Percentiles rank a stretch among this genome's conserved stretches.
phyloP scores from a whole-genome alignment of 1,140 invertebrate species.

The Formica exsecta region DNA sequence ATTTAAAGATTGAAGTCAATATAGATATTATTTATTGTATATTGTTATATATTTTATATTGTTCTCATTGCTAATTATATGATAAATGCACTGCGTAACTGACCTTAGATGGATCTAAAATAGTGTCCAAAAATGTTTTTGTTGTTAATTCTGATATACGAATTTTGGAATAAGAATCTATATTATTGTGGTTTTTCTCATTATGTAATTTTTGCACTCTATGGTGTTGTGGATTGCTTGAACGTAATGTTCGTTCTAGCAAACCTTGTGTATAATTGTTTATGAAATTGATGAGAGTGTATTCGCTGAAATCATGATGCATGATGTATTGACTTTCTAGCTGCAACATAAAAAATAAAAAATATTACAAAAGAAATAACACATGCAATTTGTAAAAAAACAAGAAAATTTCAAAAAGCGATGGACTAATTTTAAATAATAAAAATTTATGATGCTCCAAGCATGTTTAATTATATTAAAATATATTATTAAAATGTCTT shows the following conservation, averaged over 20 bases:
- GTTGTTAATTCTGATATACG: constrained; percentile 88
- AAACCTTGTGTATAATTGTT: constrained; percentile 88
- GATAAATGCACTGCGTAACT: constrained; percentile 19
- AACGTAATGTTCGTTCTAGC: constrained; percentile 87
- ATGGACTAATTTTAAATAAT: neutral
- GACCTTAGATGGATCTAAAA: constrained; percentile 84
- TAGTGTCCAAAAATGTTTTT: constrained; percentile 85
- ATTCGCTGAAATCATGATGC: constrained; percentile 87
- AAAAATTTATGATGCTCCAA: neutral
- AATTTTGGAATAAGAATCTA: constrained; percentile 74
- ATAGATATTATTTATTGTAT: constrained; percentile 66
- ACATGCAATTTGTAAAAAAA: neutral
- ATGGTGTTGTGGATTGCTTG: constrained; percentile 76
- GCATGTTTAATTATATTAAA: too few relatives aligned
- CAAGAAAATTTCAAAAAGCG: neutral
- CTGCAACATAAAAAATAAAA: constrained; percentile 85
- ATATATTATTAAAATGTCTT: constrained; percentile 56
- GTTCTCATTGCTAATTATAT: neutral
- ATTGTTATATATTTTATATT: neutral
- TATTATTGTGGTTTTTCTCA: constrained; percentile 71
- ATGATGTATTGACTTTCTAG: constrained; percentile 90
- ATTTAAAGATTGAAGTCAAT: neutral
- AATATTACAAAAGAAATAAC: neutral
- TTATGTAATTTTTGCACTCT: constrained; percentile 73
- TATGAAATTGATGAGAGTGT: constrained; percentile 89